Percentiles rank a stretch among this genome's conserved stretches.
phyloP scores from a whole-genome alignment of 1,140 invertebrate species.

The Formica exsecta region DNA sequence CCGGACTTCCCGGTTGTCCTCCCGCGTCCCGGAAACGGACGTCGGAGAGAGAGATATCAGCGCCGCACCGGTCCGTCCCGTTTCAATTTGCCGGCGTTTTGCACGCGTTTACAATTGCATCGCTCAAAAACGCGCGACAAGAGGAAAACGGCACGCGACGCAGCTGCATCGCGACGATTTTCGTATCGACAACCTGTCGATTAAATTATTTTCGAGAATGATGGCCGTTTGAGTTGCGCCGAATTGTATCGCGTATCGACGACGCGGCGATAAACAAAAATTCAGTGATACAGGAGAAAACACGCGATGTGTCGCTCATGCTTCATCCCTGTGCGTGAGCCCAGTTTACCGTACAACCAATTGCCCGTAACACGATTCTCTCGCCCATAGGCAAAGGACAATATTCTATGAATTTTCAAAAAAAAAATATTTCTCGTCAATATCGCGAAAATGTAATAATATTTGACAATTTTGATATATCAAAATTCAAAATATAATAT shows the following conservation, averaged over 20 bases:
- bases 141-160: constrained; percentile 42
- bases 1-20: constrained; percentile 41
- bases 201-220: constrained; percentile 60
- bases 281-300: constrained; percentile 41
- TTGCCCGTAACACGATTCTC: constrained; percentile 30
- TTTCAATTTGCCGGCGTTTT: constrained; percentile 67
- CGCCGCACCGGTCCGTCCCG: constrained; percentile 57
- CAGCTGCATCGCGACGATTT: constrained; percentile 45
- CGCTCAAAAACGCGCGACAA: constrained; percentile 40
- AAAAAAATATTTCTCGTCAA: background rate
- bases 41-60: constrained; percentile 50
- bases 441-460: constrained; percentile 24
- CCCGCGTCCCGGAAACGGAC: constrained; percentile 63
- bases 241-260: constrained; percentile 16
- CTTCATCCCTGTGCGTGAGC: constrained; percentile 11
- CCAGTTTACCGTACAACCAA: constrained; percentile 22
- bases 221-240: constrained; percentile 39
- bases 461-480: background rate
- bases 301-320: background rate
- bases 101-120: constrained; percentile 42
- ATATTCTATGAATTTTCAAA: background rate
- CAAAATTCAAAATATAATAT: too few species aligned
- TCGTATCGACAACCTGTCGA: constrained; percentile 58
- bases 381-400: too few species aligned
- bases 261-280: constrained; percentile 51